Evolutionary conservation across 1,140 invertebrate genomes (phyloP).

Genomic region (Drosophila mauritiana): DNA sequence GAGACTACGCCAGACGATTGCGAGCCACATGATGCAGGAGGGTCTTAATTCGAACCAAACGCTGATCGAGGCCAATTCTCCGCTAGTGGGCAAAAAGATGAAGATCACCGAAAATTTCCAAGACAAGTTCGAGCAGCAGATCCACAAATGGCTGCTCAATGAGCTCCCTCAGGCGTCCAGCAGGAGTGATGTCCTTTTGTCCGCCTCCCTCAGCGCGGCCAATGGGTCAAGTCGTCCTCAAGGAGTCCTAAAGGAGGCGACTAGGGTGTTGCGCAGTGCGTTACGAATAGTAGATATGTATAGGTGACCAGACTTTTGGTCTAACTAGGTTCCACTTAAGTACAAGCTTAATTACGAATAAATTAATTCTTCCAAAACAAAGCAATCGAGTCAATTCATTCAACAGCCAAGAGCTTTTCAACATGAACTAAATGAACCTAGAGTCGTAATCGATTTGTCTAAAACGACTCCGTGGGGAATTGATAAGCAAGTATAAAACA

Average conservation of each 20-base stretch:
- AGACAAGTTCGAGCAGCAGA: conserved; percentile 68
- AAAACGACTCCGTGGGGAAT: conserved; percentile 5
- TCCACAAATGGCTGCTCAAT: conserved; percentile 64
- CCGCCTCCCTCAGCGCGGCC: conserved; percentile 54
- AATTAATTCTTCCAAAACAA: conserved; percentile 51
- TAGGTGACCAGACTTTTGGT: conserved; percentile 15
- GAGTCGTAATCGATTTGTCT: background rate
- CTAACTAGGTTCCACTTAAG: conserved; percentile 26
- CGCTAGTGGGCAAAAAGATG: conserved; percentile 65
- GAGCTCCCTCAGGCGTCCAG: conserved; percentile 30
- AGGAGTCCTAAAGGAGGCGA: conserved; percentile 49
- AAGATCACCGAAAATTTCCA: conserved; percentile 56
- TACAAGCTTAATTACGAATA: conserved; percentile 52
- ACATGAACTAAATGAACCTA: conserved; percentile 8
- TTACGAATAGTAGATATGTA: conserved; percentile 35
- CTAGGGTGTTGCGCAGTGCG: conserved; percentile 53
- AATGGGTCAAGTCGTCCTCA: conserved; percentile 61
- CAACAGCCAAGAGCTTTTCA: background rate
- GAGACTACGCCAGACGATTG: conserved; percentile 53
- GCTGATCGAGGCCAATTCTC: conserved; percentile 53
- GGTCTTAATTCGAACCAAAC: conserved; percentile 1
- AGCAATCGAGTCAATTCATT: background rate
- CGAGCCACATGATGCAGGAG: conserved; percentile 35
- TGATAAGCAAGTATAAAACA: conserved; percentile 1
- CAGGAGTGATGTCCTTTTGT: conserved; percentile 26